Evolutionary conservation across 2,113 vertebrate species (phyloP).

Genomic region (Physeter macrocephalus): DNA sequence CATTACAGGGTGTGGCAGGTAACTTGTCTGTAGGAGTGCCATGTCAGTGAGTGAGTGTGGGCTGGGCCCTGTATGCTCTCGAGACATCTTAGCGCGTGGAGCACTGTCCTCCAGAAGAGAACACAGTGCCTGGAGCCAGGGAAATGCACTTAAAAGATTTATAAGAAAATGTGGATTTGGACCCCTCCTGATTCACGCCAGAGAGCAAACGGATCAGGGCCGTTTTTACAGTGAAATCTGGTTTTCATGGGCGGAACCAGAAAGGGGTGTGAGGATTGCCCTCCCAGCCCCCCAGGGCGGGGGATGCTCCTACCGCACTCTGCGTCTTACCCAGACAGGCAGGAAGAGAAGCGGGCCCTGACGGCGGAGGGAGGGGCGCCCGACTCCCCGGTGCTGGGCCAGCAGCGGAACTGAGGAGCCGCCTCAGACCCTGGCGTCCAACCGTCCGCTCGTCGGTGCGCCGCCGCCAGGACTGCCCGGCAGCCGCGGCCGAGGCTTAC

Average conservation of each 20-base stretch:
- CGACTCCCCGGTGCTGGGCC: background rate
- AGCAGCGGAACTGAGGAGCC: background rate
- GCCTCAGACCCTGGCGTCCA: background rate
- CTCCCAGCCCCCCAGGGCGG: background rate
- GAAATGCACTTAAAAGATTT: background rate
- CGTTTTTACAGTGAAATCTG: background rate
- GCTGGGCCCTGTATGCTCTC: rapidly evolving
- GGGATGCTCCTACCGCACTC: background rate
- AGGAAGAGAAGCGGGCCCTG: background rate
- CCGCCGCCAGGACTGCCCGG: background rate
- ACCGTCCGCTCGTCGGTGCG: background rate
- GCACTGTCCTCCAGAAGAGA: background rate
- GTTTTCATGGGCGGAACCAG: background rate
- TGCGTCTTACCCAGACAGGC: background rate
- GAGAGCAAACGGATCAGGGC: background rate
- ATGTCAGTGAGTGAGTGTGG: background rate
- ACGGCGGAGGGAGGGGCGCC: background rate
- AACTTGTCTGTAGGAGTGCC: background rate
- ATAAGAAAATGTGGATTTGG: background rate
- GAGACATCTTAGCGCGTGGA: background rate
- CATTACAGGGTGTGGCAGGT: background rate
- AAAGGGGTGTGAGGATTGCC: background rate
- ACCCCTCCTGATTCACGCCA: background rate
- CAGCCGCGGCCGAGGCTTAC: conserved; percentile 59
- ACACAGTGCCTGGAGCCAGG: background rate